These are phyloP conservation scores for Danaus melanippus DNA, from an alignment of 1,140 invertebrate genomes.

Conservation along the genomic window DNA sequence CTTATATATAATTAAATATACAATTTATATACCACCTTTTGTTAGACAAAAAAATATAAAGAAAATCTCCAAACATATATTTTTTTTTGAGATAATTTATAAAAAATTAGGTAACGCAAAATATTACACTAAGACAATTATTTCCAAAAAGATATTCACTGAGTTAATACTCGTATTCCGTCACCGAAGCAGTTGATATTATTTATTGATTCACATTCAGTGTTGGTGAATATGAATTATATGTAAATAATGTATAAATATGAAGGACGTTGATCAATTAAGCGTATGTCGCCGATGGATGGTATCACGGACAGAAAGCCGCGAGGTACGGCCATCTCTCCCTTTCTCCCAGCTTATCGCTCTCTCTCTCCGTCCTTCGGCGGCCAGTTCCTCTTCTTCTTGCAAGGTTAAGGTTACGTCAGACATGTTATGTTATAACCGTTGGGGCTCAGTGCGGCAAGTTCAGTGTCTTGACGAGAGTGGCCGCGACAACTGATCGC, in stretches of 20 bases:
- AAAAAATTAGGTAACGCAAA: too few relatives aligned
- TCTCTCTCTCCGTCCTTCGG: constrained; percentile 72
- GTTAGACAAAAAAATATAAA: too few relatives aligned
- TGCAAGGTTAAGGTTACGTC: constrained; percentile 73
- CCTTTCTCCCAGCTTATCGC: constrained; percentile 65
- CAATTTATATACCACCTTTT: too few relatives aligned
- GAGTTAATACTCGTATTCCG: too few relatives aligned
- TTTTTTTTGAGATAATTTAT: too few relatives aligned
- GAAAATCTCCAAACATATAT: too few relatives aligned
- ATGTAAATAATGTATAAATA: constrained; percentile 13
- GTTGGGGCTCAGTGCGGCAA: constrained; percentile 68
- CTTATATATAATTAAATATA: too few relatives aligned
- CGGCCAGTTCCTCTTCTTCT: constrained; percentile 70
- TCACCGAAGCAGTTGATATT: too few relatives aligned
- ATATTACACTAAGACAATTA: too few relatives aligned
- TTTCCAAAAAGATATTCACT: too few relatives aligned
- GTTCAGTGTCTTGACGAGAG: constrained; percentile 73
- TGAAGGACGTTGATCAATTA: constrained; percentile 15
- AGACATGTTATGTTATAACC: constrained; percentile 73
- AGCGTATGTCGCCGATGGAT: constrained; percentile 11
- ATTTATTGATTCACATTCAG: too few relatives aligned
- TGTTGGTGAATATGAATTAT: too few relatives aligned
- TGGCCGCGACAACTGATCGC: constrained; percentile 62
- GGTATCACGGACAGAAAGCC: constrained; percentile 22
- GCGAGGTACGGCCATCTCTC: constrained; percentile 55